Percentiles rank a stretch among this genome's conserved stretches.
Conservation (phyloP, 2,113 vertebrate species). For the Saguinus imperator region DNA sequence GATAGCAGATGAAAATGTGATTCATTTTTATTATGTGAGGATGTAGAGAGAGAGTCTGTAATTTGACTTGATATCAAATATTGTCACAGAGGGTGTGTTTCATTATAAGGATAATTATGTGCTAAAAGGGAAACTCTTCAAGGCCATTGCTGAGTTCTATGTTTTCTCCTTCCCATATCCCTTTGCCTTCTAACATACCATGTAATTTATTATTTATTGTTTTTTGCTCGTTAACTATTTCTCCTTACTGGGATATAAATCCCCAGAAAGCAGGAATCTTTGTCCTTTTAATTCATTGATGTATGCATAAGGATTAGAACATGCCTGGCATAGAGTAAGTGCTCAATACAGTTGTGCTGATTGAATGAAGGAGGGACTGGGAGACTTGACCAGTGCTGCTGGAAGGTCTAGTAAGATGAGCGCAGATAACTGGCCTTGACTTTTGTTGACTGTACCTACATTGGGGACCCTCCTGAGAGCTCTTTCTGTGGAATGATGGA, state of each 20-base stretch:
- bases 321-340: background rate
- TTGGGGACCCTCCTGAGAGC: background rate
- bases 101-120: background rate
- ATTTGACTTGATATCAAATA: background rate
- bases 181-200: background rate
- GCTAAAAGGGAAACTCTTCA: background rate
- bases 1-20: background rate
- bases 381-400: background rate
- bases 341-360: background rate
- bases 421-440: background rate
- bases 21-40: background rate
- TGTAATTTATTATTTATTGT: background rate
- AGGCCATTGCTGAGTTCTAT: background rate
- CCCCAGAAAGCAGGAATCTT: background rate
- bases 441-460: background rate
- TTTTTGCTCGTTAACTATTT: background rate
- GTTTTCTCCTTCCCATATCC: background rate
- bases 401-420: background rate
- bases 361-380: background rate
- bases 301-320: background rate
- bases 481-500: background rate
- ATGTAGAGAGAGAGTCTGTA: background rate
- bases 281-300: background rate
- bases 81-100: background rate
- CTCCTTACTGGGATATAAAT: background rate